phyloP scores from a whole-genome alignment of 1,140 invertebrate species.

The Penaeus indicus region DNA sequence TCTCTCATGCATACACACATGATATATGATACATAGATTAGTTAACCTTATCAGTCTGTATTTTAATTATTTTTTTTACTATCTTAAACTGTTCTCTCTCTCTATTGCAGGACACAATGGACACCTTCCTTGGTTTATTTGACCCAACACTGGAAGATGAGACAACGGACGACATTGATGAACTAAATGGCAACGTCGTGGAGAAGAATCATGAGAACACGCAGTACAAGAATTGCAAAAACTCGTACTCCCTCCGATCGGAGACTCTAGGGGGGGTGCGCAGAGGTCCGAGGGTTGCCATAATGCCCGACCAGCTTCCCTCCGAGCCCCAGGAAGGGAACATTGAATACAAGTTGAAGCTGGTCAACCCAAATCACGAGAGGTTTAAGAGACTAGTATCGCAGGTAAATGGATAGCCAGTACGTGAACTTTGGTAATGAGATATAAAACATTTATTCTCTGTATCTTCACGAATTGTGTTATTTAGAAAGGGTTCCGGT shows the following conservation, averaged over 20 bases:
- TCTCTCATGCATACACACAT: no score
- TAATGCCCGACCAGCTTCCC: conserved; percentile 76
- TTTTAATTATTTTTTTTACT: not conserved
- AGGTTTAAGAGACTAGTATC: conserved; percentile 91
- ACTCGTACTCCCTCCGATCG: not conserved
- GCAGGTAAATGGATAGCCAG: conserved; percentile 74
- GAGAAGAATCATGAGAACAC: not conserved
- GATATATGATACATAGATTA: no score
- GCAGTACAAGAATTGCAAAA: conserved; percentile 7
- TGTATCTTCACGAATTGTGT: not conserved
- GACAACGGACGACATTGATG: conserved; percentile 57
- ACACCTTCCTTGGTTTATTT: conserved; percentile 68
- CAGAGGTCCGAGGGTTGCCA: conserved; percentile 41
- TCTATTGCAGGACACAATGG: conserved; percentile 66
- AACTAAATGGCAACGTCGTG: conserved; percentile 52
- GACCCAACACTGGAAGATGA: conserved; percentile 67
- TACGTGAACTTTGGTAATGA: not conserved
- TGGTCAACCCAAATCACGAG: conserved; percentile 85
- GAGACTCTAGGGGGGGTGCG: conserved; percentile 39
- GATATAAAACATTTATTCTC: not conserved
- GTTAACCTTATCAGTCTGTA: not conserved
- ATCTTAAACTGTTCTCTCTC: not conserved
- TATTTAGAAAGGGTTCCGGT: not conserved
- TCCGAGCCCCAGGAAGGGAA: conserved; percentile 92
- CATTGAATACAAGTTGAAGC: conserved; percentile 93